phyloP scores from a whole-genome alignment of 2,888 invertebrate genomes.

The Cosmorhoe ocellata region DNA sequence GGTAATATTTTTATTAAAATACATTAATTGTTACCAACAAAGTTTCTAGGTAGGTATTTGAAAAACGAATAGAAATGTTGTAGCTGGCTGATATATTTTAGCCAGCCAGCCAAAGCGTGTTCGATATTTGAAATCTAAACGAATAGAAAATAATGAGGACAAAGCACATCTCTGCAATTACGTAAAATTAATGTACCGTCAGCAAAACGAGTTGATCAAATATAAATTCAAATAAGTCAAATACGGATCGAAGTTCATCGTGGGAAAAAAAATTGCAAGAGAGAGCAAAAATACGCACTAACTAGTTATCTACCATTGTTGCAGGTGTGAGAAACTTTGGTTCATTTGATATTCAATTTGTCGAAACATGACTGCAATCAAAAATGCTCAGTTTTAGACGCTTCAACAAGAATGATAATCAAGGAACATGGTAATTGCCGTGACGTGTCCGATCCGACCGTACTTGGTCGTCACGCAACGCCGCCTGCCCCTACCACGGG shows the following conservation, averaged over 20 bases:
- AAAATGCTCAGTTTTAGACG: constrained; percentile 48
- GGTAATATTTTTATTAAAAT: no score
- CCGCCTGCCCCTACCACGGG: constrained; percentile 65
- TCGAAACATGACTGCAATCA: constrained; percentile 33
- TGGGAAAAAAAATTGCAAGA: constrained; percentile 33
- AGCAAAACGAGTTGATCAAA: constrained; percentile 3
- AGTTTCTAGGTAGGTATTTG: no score
- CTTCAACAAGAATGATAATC: constrained; percentile 57
- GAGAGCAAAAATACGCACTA: constrained; percentile 35
- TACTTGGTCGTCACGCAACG: constrained; percentile 70
- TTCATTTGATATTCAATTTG: constrained; percentile 28
- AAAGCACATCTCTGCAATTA: constrained; percentile 20
- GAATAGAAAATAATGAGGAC: constrained; percentile 24
- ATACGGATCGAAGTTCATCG: constrained; percentile 10
- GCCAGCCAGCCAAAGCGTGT: constrained; percentile 21
- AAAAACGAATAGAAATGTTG: no score
- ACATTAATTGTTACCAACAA: no score
- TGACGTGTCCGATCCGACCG: constrained; percentile 57
- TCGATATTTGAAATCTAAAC: constrained; percentile 32
- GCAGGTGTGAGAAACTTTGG: constrained; percentile 19
- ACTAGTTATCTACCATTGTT: constrained; percentile 7
- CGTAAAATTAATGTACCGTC: constrained; percentile 7
- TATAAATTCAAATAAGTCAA: neutral
- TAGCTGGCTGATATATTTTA: constrained; percentile 8
- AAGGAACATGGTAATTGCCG: constrained; percentile 64